A percentile compares a stretch with the other conserved stretches of the same genome.
These are phyloP conservation scores for Sprattus sprattus DNA, from an alignment of 2,113 vertebrate genomes.

Conservation along the genomic window DNA sequence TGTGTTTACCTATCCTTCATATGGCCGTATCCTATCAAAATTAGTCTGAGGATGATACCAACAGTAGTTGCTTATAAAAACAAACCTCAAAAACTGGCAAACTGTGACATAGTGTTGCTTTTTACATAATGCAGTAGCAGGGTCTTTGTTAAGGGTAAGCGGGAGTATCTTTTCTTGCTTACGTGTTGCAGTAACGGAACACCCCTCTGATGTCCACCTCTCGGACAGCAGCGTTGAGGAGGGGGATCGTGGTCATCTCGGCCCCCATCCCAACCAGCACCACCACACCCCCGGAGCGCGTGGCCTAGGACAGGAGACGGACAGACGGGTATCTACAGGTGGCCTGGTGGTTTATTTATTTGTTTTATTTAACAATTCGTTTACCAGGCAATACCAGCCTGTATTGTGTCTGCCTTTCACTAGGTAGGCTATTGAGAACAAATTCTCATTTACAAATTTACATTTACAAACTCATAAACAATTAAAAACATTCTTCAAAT, in stretches of 20 bases:
- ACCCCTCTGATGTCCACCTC: conserved; percentile 94
- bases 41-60: too few relatives aligned
- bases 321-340: neutral
- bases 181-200: conserved; percentile 98
- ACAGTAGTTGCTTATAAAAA: too few relatives aligned
- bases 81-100: too few relatives aligned
- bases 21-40: too few relatives aligned
- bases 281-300: conserved; percentile 83
- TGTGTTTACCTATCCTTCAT: too few relatives aligned
- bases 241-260: conserved; percentile 80
- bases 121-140: neutral
- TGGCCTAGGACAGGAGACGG: conserved; percentile 1
- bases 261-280: conserved; percentile 85
- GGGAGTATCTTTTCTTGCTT: conserved; percentile 49
- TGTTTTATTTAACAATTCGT: neutral
- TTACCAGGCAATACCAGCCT: too few relatives aligned
- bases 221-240: conserved; percentile 76
- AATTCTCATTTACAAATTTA: too few relatives aligned
- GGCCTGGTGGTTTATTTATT: neutral
- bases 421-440: too few relatives aligned
- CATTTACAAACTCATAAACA: too few relatives aligned
- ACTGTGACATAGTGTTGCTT: too few relatives aligned
- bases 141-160: neutral
- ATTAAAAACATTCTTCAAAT: too few relatives aligned
- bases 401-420: too few relatives aligned